A percentile compares a stretch with the other conserved stretches of the same genome.
Conservation (phyloP, 1,140 invertebrate species). For the Procambarus virginalis region DNA sequence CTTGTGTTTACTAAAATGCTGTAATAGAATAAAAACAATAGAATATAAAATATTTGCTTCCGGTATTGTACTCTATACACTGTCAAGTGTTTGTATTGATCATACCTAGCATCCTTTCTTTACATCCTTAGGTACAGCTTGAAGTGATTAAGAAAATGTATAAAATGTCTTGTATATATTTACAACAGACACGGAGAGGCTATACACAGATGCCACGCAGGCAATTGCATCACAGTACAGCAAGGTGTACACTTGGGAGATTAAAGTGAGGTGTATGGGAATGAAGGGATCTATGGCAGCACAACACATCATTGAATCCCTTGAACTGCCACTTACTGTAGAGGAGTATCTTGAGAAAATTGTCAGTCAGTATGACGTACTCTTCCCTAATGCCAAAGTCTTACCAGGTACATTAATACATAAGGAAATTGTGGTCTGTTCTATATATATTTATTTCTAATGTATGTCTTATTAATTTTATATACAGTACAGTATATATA, state of each 20-base stretch:
- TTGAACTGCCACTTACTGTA: constrained; percentile 75
- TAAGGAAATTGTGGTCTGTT: background rate
- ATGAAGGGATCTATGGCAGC: constrained; percentile 74
- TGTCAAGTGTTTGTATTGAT: too few relatives aligned
- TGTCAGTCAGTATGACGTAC: constrained; percentile 72
- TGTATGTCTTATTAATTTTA: too few relatives aligned
- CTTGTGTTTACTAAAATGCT: too few relatives aligned
- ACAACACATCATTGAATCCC: constrained; percentile 73
- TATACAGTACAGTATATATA: too few relatives aligned
- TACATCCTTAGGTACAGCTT: background rate
- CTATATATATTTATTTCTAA: background rate
- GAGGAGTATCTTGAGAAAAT: constrained; percentile 74
- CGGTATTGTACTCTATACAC: too few relatives aligned
- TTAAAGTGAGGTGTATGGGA: constrained; percentile 77
- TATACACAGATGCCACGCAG: constrained; percentile 75
- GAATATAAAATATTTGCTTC: too few relatives aligned
- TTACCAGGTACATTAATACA: constrained; percentile 77
- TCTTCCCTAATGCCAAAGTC: constrained; percentile 74
- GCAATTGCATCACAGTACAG: constrained; percentile 74
- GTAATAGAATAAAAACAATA: too few relatives aligned
- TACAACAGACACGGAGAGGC: constrained; percentile 74
- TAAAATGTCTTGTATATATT: background rate
- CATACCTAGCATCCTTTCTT: background rate
- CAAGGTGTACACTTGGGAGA: constrained; percentile 76
- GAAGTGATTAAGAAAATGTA: background rate